Base-by-base conservation (phyloP, 2,888 invertebrate genomes). In the Pseudanteris insignis region DNA sequence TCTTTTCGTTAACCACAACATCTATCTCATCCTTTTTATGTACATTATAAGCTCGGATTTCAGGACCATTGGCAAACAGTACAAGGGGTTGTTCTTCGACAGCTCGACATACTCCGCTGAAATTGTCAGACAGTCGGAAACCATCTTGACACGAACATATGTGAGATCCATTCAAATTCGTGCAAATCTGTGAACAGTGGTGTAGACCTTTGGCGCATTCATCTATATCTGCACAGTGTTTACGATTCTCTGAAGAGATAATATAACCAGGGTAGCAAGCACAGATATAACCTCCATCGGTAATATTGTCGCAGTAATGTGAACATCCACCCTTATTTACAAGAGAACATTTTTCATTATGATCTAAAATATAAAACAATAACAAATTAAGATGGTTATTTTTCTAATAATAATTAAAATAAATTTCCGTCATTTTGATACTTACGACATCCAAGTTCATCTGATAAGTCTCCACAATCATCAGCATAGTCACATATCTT, bases 181-280 rank as follows among this genome's bases (percentile, higher is more conserved):
- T 85, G 75, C 99, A 99, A 25, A 91, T 83, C 74, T 99, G 99
- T 1, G 96, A 94, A 82, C 99, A 99, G 62, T 91, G 90, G 81
- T 94, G 92, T 13, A 85, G 85, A 50, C 92, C 90, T 11, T 86
- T 86, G 0, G 85, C 83, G 75, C 97, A 97, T 81, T 97, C 97
- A 81, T 97, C 89, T 9, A 96, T 86, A 78, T 97, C 97, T 63
- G 88, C 83, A 76, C 95, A 95, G 63, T 87, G 86, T 81, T 95
- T 95, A 61, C 89, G 86, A 78, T 94, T 92, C 2, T 86, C 86
- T 28, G 86, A 83, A 1, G 91, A 87, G 55, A 91, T 90, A 69
- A 92, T 91, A 81, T 89, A 95, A 14, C 95, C 95, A 8, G 88
- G 85, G 80, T 88, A 90, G 80, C 96, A 97, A 25, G 90, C 88